phyloP scores from a whole-genome alignment of 37 sponge, comb jelly and placozoan species.

The Tethya wilhelma region DNA sequence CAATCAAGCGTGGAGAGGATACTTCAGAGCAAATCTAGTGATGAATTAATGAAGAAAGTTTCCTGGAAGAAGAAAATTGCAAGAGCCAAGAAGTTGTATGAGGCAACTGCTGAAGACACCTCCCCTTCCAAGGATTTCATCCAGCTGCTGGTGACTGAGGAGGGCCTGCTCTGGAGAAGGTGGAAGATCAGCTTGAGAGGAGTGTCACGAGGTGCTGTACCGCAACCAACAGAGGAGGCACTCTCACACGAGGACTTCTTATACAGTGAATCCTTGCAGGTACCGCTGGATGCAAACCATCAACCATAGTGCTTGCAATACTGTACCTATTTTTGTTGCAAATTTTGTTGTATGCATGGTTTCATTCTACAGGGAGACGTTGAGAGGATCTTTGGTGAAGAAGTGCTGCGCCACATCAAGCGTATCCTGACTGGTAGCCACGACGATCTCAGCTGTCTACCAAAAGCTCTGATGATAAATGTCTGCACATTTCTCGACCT shows the following conservation, averaged over 20 bases:
- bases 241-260: slow-evolving; percentile 63
- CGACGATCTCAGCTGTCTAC: slow-evolving; percentile 67
- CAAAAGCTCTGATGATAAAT: slow-evolving; percentile 35
- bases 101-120: slow-evolving; percentile 73
- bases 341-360: not conserved
- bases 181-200: slow-evolving; percentile 82
- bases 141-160: slow-evolving; percentile 85
- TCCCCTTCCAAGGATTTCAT: slow-evolving; percentile 94
- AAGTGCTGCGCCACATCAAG: slow-evolving; percentile 38
- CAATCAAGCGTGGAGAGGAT: not conserved
- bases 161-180: slow-evolving; percentile 85
- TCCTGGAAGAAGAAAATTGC: slow-evolving; percentile 26
- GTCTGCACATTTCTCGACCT: slow-evolving; percentile 74
- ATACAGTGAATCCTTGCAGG: slow-evolving; percentile 42
- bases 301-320: not conserved
- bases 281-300: not conserved
- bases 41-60: slow-evolving; percentile 26
- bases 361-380: slow-evolving; percentile 45
- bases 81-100: slow-evolving; percentile 68
- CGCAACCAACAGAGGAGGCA: slow-evolving; percentile 53
- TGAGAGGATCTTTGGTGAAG: slow-evolving; percentile 56
- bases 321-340: not conserved
- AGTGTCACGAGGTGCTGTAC: slow-evolving; percentile 35
- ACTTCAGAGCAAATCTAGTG: slow-evolving; percentile 11
- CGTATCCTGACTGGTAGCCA: slow-evolving; percentile 14